Percentiles rank a stretch among this genome's conserved stretches.
phyloP scores from a whole-genome alignment of 2,888 invertebrate species.

The Therioaphis trifolii region DNA sequence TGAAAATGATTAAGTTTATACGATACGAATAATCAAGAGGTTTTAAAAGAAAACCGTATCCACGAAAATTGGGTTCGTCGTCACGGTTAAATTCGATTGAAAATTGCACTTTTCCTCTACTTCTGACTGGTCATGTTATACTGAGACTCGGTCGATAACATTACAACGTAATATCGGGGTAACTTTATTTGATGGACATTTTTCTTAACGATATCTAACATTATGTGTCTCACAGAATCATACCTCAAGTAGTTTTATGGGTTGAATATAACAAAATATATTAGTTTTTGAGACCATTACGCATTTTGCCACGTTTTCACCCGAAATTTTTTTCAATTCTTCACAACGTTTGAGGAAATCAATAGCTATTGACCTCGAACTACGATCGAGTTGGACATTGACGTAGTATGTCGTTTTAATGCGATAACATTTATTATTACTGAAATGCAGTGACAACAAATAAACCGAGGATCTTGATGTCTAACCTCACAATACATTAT shows the following conservation, averaged over 20 bases:
- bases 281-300: background rate
- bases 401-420: slow-evolving; percentile 1
- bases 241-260: background rate
- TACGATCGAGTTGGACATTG: background rate
- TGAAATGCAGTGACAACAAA: background rate
- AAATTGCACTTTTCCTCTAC: no score
- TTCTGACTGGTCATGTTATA: no score
- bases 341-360: background rate
- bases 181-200: slow-evolving; percentile 2
- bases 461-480: background rate
- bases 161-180: background rate
- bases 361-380: background rate
- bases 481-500: no score
- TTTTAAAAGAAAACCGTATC: no score
- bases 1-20: no score
- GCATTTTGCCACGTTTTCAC: background rate
- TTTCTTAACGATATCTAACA: background rate
- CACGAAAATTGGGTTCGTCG: no score
- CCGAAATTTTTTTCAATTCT: background rate
- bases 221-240: background rate
- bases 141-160: background rate
- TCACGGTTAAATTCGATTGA: no score
- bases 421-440: background rate
- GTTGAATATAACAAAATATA: background rate
- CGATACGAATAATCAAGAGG: no score